Evolutionary conservation across 2,888 invertebrate species (phyloP).

Genomic region (Eupithecia inturbata): DNA sequence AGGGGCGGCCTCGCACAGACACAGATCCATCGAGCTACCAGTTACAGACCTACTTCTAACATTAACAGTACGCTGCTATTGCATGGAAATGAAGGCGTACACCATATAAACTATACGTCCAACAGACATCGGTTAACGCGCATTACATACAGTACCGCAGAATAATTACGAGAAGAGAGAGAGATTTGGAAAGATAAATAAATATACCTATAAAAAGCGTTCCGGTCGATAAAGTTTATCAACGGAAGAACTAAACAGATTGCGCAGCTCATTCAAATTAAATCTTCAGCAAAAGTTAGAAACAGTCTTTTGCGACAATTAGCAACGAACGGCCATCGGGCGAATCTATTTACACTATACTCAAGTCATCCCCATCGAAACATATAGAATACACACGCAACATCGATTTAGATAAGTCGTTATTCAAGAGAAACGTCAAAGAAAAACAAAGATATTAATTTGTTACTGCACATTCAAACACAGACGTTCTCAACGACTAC

Average conservation of each 20-base stretch:
- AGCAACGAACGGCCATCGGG: constrained; percentile 85
- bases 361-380: constrained; percentile 83
- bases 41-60: constrained; percentile 81
- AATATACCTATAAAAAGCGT: constrained; percentile 84
- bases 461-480: constrained; percentile 83
- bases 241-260: constrained; percentile 83
- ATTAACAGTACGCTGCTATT: constrained; percentile 79
- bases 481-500: constrained; percentile 84
- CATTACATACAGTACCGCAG: constrained; percentile 82
- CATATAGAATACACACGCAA: constrained; percentile 84
- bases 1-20: constrained; percentile 76
- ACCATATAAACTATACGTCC: constrained; percentile 79
- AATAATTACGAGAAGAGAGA: constrained; percentile 79
- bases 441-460: constrained; percentile 82
- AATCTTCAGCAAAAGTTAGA: constrained; percentile 84
- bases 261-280: constrained; percentile 84
- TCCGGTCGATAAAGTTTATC: constrained; percentile 72
- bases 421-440: constrained; percentile 84
- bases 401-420: constrained; percentile 83
- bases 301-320: constrained; percentile 83
- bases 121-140: constrained; percentile 81
- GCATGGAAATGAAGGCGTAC: constrained; percentile 81
- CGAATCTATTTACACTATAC: constrained; percentile 82
- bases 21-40: constrained; percentile 79
- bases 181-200: constrained; percentile 82